Base-by-base conservation (phyloP, 2,113 vertebrate species). In the Misgurnus anguillicaudatus region DNA sequence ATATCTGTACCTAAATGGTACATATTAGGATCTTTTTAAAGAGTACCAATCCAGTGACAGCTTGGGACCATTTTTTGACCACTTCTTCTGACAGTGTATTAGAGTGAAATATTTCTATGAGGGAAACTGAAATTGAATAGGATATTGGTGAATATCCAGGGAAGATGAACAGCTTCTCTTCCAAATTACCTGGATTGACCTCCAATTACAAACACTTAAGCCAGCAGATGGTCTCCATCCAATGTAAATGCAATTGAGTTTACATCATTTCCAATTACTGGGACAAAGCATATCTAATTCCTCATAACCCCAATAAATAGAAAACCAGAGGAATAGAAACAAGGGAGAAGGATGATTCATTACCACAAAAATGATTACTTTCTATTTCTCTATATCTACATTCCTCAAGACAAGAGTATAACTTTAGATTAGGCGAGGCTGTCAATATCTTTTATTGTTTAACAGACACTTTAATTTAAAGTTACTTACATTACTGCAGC, bases 171-270 rank as follows among this genome's bases (percentile, higher is more conserved):
- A 19, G 16, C 6, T 57, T 57, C 6, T 57, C 5, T n/a, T 57
- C 53, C 53, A 57, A 57, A 57, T 57, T 57, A 57, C 17, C n/a
- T n/a, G 53, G n/a, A 19, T 57, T 57, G 53, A 57, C 53, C 53
- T 57, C 53, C n/a, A 57, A 19, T 19, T 57, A 57, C n/a, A 57
- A 57, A 57, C 53, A 19, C 53, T 57, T 57, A 19, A 57, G 6
- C n/a, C 53, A 19, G 17, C 53, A 57, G 53, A 57, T 57, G 53
- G 53, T 57, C 6, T 57, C 17, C n/a, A 57, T 57, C 53, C 17
- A 57, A 57, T 57, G 6, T 57, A 19, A 57, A 57, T 57, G 53
- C n/a, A 19, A 19, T 19, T 57, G n/a, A 57, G 53, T 57, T 57
- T 57, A 9, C 17, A 57, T 57, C 19, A 19, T 57, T 57, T 57